Conservation (phyloP, 2,888 invertebrate genomes). For the Phalera bucephala region DNA sequence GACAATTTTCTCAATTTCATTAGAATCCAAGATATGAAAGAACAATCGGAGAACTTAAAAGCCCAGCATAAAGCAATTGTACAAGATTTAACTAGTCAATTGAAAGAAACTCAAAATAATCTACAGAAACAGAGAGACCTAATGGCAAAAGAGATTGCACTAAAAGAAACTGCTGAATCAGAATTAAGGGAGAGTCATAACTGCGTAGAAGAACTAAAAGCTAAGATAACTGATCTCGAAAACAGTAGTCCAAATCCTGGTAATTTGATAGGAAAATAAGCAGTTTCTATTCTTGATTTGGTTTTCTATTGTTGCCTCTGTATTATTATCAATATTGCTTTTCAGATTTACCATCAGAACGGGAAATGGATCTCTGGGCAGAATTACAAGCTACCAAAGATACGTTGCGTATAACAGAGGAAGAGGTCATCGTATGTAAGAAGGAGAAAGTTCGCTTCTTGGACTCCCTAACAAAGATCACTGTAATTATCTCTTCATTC, state of each 20-base stretch:
- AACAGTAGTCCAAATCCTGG: constrained; percentile 61
- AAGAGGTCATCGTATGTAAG: constrained; percentile 64
- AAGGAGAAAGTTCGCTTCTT: constrained; percentile 70
- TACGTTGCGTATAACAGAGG: constrained; percentile 62
- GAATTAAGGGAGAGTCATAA: constrained; percentile 45
- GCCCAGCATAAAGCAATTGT: constrained; percentile 49
- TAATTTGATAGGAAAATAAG: constrained; percentile 18
- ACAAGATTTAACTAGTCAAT: constrained; percentile 51
- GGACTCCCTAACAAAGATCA: constrained; percentile 69
- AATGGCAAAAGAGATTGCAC: constrained; percentile 44
- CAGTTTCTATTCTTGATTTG: background rate
- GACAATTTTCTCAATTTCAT: constrained; percentile 4
- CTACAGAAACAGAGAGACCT: constrained; percentile 49
- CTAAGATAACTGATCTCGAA: constrained; percentile 60
- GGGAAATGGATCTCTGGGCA: constrained; percentile 73
- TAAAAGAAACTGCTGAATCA: constrained; percentile 44
- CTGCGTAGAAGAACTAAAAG: constrained; percentile 51
- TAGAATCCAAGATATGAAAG: constrained; percentile 59
- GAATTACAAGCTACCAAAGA: constrained; percentile 74
- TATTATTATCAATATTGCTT: constrained; percentile 11
- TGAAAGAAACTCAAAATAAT: constrained; percentile 48
- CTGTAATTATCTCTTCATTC: constrained; percentile 46
- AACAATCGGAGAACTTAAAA: constrained; percentile 54
- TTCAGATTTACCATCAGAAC: constrained; percentile 65
- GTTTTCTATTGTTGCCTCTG: background rate